Conservation (phyloP, 2,797 vertebrate species). For the Erethizon dorsatum region DNA sequence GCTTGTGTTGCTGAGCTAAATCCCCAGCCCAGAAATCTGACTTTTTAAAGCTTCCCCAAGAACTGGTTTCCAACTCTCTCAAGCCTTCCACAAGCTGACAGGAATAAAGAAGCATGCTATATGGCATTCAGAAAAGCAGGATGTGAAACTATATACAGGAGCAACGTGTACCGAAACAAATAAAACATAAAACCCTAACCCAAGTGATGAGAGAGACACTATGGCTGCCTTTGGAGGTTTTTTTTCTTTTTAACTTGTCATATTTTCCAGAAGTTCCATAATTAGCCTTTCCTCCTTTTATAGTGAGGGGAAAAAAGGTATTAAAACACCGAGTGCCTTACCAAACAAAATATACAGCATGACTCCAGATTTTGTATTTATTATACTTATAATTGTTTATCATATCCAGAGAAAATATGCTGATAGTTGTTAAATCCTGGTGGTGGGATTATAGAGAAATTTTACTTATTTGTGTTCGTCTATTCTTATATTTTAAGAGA, state of each 20-base stretch:
- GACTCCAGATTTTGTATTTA: not conserved
- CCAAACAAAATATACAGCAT: slow-evolving; percentile 48
- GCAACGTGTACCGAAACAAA: not conserved
- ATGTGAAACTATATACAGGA: not conserved
- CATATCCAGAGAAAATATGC: not conserved
- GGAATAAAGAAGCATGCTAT: not conserved
- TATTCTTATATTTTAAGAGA: not conserved
- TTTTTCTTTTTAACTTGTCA: slow-evolving; percentile 50
- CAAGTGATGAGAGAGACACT: not conserved
- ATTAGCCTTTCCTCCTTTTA: slow-evolving; percentile 64
- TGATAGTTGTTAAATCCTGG: not conserved
- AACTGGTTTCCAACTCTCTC: not conserved
- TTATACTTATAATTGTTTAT: slow-evolving; percentile 9
- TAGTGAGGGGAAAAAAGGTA: not conserved
- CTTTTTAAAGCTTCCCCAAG: slow-evolving; percentile 14
- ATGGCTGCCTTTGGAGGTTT: not conserved
- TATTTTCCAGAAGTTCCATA: slow-evolving; percentile 69
- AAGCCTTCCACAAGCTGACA: not conserved
- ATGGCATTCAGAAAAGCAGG: slow-evolving; percentile 3
- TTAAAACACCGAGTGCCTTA: slow-evolving; percentile 64
- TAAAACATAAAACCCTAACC: not conserved
- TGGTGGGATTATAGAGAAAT: not conserved
- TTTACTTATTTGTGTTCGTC: slow-evolving; percentile 32
- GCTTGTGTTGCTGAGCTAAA: too few species aligned
- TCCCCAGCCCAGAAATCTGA: not conserved